Evolutionary conservation across 2,797 vertebrate genomes (phyloP).

Genomic region (Numenius phaeopus): DNA sequence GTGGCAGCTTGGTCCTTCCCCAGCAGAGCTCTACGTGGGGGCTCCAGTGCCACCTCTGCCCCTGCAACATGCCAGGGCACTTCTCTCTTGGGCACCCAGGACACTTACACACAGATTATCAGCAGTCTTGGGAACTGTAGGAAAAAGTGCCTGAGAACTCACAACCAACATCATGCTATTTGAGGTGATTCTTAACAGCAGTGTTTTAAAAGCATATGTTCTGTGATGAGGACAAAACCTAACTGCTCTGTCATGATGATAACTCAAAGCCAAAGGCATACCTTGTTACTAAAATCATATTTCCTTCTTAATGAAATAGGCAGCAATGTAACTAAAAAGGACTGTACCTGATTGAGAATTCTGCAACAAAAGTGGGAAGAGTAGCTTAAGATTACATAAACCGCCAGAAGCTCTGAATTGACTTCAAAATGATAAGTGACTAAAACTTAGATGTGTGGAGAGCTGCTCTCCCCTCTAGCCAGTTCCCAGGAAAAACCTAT

Average conservation of each 20-base stretch:
- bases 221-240: neutral
- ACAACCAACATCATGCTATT: neutral
- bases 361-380: slow-evolving; percentile 29
- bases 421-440: slow-evolving; percentile 61
- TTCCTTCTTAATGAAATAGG: slow-evolving; percentile 25
- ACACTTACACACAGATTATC: rapidly evolving
- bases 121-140: rapidly evolving
- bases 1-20: neutral
- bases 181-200: neutral
- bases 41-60: neutral
- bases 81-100: neutral
- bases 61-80: neutral
- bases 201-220: neutral
- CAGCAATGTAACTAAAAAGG: neutral
- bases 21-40: neutral
- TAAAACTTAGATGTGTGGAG: slow-evolving; percentile 35
- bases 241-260: neutral
- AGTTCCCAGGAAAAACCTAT: slow-evolving; percentile 39
- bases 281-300: neutral
- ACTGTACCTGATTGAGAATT: slow-evolving; percentile 4
- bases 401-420: slow-evolving; percentile 42
- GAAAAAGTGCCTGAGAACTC: neutral
- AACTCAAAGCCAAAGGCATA: slow-evolving; percentile 18
- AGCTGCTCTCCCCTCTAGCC: slow-evolving; percentile 11
- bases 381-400: slow-evolving; percentile 38